These are phyloP conservation scores for Dryobota labecula DNA, from an alignment of 2,888 invertebrate genomes.

Conservation along the genomic window DNA sequence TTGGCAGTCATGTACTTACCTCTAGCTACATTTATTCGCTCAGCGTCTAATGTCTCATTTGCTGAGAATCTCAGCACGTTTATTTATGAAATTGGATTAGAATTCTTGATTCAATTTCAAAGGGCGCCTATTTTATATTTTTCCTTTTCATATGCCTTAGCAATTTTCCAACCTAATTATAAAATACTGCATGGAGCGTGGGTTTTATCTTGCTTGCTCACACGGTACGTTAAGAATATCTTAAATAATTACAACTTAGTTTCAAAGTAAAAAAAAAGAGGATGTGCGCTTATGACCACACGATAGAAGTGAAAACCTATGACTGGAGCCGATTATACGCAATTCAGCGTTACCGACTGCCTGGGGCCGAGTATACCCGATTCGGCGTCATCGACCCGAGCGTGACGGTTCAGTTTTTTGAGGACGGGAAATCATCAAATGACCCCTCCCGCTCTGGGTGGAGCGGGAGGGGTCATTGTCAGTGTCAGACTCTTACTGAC, in stretches of 20 bases:
- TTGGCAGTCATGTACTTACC: background rate
- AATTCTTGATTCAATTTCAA: constrained; percentile 45
- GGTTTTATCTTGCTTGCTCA: background rate
- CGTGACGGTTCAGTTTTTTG: too few relatives aligned
- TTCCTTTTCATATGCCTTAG: constrained; percentile 20
- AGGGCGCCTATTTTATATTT: constrained; percentile 41
- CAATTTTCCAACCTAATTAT: constrained; percentile 18
- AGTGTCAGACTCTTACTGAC: too few relatives aligned
- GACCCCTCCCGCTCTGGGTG: too few relatives aligned
- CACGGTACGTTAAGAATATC: background rate
- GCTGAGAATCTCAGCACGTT: constrained; percentile 48
- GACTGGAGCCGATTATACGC: too few relatives aligned
- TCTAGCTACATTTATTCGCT: constrained; percentile 29
- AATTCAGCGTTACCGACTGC: too few relatives aligned
- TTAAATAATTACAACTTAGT: background rate
- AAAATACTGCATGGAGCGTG: background rate
- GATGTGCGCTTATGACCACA: too few relatives aligned
- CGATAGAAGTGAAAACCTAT: too few relatives aligned
- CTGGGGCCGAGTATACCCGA: too few relatives aligned
- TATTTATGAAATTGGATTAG: constrained; percentile 52
- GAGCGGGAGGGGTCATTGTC: too few relatives aligned
- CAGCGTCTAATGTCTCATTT: constrained; percentile 46
- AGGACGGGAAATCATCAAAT: too few relatives aligned
- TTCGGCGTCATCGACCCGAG: too few relatives aligned
- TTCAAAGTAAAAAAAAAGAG: background rate